Evolutionary conservation across 2,888 invertebrate genomes (phyloP).

Genomic region (Digitonthophagus gazella): DNA sequence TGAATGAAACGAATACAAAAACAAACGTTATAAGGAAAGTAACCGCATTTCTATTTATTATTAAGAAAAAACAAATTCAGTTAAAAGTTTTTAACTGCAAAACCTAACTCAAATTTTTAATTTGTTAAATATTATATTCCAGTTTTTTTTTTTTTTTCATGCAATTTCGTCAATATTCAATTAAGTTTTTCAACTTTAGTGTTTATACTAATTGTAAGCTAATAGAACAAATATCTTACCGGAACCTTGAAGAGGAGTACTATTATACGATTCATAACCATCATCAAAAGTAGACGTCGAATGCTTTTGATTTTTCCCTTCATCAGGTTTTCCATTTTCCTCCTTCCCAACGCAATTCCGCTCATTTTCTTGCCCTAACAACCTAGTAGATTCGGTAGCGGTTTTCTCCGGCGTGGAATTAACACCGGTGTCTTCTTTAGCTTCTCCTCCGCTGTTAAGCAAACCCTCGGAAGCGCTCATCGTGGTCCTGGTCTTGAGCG

Average conservation of each 20-base stretch:
- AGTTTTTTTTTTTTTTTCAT: too few species aligned
- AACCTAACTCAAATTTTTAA: too few species aligned
- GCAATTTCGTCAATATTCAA: too few species aligned
- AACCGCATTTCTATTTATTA: too few species aligned
- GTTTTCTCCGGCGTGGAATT: slow-evolving; percentile 26
- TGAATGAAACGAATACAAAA: too few species aligned
- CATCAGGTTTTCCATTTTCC: slow-evolving; percentile 29
- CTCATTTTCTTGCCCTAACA: slow-evolving; percentile 29
- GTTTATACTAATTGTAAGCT: too few species aligned
- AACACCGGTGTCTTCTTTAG: slow-evolving; percentile 8
- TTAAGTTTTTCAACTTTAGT: too few species aligned
- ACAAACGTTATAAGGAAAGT: too few species aligned
- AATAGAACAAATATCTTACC: slow-evolving; percentile 50
- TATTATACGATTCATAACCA: slow-evolving; percentile 66
- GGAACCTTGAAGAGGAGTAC: slow-evolving; percentile 62
- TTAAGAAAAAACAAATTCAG: too few species aligned
- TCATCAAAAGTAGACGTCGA: slow-evolving; percentile 57
- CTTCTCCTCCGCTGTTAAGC: slow-evolving; percentile 17
- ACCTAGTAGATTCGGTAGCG: slow-evolving; percentile 31
- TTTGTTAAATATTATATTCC: too few species aligned
- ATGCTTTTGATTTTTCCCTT: slow-evolving; percentile 35
- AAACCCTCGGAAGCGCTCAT: slow-evolving; percentile 26
- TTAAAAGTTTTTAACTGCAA: too few species aligned
- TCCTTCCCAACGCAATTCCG: slow-evolving; percentile 32
- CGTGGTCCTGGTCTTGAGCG: slow-evolving; percentile 37